A percentile compares a stretch with the other conserved stretches of the same genome.
phyloP scores from a whole-genome alignment of 2,797 vertebrate genomes.

The Pseudochirops cupreus region DNA sequence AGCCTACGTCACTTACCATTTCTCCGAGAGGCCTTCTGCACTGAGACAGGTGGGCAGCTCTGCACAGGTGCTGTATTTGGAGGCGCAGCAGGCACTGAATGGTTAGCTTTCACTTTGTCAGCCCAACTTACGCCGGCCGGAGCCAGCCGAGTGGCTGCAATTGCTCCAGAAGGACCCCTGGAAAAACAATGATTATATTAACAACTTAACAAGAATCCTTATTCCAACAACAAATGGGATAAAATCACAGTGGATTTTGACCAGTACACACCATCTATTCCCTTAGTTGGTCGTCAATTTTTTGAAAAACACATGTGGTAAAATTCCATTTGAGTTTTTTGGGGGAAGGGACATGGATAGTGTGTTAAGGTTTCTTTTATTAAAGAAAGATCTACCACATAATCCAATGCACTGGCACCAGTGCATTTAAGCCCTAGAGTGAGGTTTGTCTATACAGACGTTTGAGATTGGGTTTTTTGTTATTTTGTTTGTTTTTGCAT shows the following conservation, averaged over 20 bases:
- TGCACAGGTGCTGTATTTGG: constrained; percentile 76
- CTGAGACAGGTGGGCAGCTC: constrained; percentile 74
- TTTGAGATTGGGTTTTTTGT: neutral
- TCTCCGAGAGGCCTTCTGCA: constrained; percentile 86
- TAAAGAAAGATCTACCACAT: neutral
- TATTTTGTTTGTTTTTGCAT: neutral
- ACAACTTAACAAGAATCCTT: neutral
- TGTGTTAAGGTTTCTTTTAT: neutral
- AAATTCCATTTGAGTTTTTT: neutral
- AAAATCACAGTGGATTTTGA: neutral
- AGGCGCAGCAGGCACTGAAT: constrained; percentile 83
- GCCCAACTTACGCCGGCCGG: constrained; percentile 96
- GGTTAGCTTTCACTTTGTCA: constrained; percentile 95
- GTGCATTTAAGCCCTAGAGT: neutral
- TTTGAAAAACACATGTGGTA: neutral
- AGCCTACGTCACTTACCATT: constrained; percentile 83
- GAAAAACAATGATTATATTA: constrained; percentile 26
- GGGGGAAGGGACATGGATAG: neutral
- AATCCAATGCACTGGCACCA: neutral
- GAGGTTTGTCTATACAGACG: neutral
- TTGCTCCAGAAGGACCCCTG: constrained; percentile 91
- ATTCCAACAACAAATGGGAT: neutral
- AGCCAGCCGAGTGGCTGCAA: constrained; percentile 89
- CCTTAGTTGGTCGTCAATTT: neutral
- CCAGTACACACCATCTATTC: neutral